Conservation (phyloP, 2,888 invertebrate species). For the Cryptus viduatorius region DNA sequence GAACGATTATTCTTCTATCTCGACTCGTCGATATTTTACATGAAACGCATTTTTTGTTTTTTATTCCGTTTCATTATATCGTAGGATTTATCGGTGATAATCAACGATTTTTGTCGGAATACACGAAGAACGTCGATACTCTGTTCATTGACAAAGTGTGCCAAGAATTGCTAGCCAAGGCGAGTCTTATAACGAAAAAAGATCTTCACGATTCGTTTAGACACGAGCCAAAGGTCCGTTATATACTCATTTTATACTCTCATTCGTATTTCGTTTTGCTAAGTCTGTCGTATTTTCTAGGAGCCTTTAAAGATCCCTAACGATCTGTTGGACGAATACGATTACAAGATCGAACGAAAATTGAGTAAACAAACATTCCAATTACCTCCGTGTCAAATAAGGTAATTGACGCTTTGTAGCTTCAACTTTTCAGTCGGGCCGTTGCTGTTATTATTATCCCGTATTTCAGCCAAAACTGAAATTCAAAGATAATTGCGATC, state of each 20-base stretch:
- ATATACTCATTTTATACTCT: constrained; percentile 5
- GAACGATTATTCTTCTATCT: neutral
- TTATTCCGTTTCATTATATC: constrained; percentile 45
- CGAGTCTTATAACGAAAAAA: constrained; percentile 91
- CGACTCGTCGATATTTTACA: neutral
- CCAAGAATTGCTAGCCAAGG: constrained; percentile 89
- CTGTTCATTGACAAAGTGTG: constrained; percentile 92
- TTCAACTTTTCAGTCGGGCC: neutral
- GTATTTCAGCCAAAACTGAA: too few species aligned
- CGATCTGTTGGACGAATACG: constrained; percentile 68
- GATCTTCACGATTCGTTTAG: constrained; percentile 91
- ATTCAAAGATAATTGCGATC: too few species aligned
- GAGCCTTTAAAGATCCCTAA: constrained; percentile 69
- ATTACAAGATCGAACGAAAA: constrained; percentile 74
- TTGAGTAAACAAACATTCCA: constrained; percentile 82
- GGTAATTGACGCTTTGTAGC: constrained; percentile 79
- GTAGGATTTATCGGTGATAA: constrained; percentile 87
- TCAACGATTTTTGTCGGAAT: constrained; percentile 88
- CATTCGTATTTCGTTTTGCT: neutral
- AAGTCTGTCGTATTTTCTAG: constrained; percentile 63
- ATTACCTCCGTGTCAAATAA: constrained; percentile 86
- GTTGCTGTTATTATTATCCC: too few species aligned
- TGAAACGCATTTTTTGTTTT: neutral
- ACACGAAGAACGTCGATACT: constrained; percentile 90
- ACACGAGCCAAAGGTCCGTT: constrained; percentile 82